Conservation (phyloP, 2,797 vertebrate species). For the Trichosurus vulpecula region DNA sequence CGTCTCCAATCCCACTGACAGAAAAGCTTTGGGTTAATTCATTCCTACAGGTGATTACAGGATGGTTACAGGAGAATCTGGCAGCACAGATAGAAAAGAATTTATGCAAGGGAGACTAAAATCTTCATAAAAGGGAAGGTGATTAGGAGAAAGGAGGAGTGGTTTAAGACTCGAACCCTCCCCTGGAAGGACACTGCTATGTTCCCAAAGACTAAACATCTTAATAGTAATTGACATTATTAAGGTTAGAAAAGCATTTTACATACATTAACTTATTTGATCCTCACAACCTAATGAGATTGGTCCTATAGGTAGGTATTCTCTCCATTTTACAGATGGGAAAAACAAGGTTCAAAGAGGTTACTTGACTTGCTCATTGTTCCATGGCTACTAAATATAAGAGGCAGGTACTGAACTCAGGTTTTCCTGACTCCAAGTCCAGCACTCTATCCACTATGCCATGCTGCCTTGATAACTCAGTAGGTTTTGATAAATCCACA, state of each 20-base stretch:
- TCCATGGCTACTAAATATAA: background rate
- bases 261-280: background rate
- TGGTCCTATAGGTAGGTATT: background rate
- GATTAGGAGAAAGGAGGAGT: constrained; percentile 18
- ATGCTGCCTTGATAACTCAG: constrained; percentile 65
- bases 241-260: background rate
- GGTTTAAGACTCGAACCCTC: constrained; percentile 26
- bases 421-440: background rate
- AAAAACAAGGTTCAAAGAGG: background rate
- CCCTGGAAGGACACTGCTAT: constrained; percentile 31
- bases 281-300: background rate
- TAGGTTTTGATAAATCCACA: constrained; percentile 76
- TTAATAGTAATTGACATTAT: background rate
- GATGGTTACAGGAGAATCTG: background rate
- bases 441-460: background rate
- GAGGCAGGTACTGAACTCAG: background rate
- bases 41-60: constrained; percentile 34
- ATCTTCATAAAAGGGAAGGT: constrained; percentile 31
- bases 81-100: constrained; percentile 3
- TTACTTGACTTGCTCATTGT: background rate
- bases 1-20: background rate
- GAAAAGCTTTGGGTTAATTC: background rate
- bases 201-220: constrained; percentile 60
- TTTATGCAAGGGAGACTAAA: constrained; percentile 18
- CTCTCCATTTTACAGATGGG: background rate